Evolutionary conservation across 2,888 invertebrate species (phyloP), one percentile per base, ranked within the genome.

Genomic region (Notodonta ziczac): DNA sequence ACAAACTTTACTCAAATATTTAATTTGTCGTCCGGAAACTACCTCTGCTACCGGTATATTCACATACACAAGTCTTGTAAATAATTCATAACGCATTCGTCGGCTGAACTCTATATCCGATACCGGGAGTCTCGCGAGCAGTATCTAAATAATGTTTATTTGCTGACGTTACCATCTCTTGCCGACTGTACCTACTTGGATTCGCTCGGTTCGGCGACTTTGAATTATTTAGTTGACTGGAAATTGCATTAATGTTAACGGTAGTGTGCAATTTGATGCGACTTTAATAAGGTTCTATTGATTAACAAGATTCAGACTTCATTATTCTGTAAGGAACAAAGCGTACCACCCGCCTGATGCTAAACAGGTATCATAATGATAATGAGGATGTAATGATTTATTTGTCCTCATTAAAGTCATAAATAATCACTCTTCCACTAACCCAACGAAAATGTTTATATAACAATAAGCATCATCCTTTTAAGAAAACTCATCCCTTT

Each of bases 61-160:
- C 39, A 39, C 54, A 39, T 55, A 63, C 58, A 58, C 8, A 54
- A 44, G 50, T 32, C 46, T 24, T 58, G 70, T 87, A 82, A 86
- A 89, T 88, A 88, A 87, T 87, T 88, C 85, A 89, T 87, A 85
- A 72, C 71, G 67, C 65, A 57, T 66, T 72, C 73, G 63, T 63
- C 61, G 63, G 60, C 69, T 6, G 32, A 62, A 57, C 61, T 64
- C 63, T 66, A 65, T 74, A 74, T 72, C 63, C 60, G 59, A 64
- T 66, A 56, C n/a, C 44, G 24, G 44, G n/a, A 69, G 73, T 66
- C 56, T 63, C 60, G 57, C 61, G 61, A 67, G 65, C 58, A 67
- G 60, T 73, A 66, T 75, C 77, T 73, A 74, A 80, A 79, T 77
- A 77, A 78, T 81, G 78, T 85, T 84, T 85, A 82, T 84, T 81